A percentile compares a stretch with the other conserved stretches of the same genome.
phyloP scores from a whole-genome alignment of 2,888 invertebrate genomes.

The Drosophila suboccidentalis region DNA sequence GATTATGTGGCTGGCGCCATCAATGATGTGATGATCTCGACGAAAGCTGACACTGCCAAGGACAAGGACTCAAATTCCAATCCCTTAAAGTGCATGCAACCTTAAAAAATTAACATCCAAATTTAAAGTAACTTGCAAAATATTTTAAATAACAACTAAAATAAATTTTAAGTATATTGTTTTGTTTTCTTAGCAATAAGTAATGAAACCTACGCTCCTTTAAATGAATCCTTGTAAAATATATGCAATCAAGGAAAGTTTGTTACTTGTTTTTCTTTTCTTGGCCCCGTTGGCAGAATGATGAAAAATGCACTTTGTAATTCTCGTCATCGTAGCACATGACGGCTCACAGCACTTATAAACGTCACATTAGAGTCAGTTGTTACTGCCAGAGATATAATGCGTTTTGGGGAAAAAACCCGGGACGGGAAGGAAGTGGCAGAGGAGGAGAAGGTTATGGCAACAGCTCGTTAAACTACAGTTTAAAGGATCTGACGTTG shows the following conservation, averaged over 20 bases:
- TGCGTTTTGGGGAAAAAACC: constrained; percentile 11
- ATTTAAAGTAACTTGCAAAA: background rate
- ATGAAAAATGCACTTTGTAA: constrained; percentile 79
- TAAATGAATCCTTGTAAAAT: background rate
- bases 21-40: constrained; percentile 33
- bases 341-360: constrained; percentile 70
- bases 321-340: constrained; percentile 71
- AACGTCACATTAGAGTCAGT: constrained; percentile 78
- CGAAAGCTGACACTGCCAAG: background rate
- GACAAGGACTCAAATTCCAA: background rate
- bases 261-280: constrained; percentile 11
- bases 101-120: background rate
- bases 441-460: constrained; percentile 15
- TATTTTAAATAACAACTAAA: background rate
- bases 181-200: background rate
- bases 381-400: constrained; percentile 43
- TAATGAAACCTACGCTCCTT: background rate
- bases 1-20: constrained; percentile 46
- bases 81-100: constrained; percentile 7
- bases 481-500: constrained; percentile 58
- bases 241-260: constrained; percentile 18
- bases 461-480: constrained; percentile 70
- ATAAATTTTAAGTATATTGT: background rate
- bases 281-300: constrained; percentile 46
- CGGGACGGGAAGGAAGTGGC: background rate